Percentiles rank a stretch among this genome's conserved stretches.
Evolutionary conservation across 1,140 invertebrate genomes (phyloP).

Genomic region (Goniozus legneri): DNA sequence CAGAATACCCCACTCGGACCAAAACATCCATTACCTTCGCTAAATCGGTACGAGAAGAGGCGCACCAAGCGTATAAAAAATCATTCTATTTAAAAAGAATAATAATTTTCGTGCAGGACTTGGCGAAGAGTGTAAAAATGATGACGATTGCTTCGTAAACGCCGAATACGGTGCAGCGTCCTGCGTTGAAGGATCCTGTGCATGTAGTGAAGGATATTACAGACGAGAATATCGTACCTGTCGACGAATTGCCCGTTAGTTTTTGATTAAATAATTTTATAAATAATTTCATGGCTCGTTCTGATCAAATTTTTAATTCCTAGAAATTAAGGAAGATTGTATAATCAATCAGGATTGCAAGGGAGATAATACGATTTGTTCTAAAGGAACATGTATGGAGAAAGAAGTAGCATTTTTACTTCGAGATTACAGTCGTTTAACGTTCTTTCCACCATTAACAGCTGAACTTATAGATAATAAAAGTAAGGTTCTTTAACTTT

Average conservation of each 20-base stretch:
- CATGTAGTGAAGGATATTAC: constrained; percentile 34
- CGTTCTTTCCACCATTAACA: no score
- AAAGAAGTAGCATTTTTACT: no score
- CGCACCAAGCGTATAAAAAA: no score
- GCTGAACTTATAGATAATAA: no score
- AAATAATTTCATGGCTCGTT: not conserved
- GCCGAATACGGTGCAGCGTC: constrained; percentile 22
- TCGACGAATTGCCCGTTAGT: constrained; percentile 11
- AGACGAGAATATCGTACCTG: constrained; percentile 37
- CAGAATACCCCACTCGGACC: no score
- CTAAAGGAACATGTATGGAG: no score
- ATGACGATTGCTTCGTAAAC: constrained; percentile 32
- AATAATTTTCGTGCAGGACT: not conserved
- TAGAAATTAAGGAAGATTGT: constrained; percentile 14
- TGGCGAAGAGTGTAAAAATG: constrained; percentile 1
- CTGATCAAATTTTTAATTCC: not conserved
- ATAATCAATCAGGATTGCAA: constrained; percentile 15
- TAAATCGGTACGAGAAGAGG: no score
- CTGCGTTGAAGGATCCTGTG: constrained; percentile 25
- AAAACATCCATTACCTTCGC: no score
- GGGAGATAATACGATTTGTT: constrained; percentile 14
- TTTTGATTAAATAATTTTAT: not conserved
- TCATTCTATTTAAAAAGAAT: no score
- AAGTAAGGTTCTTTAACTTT: no score
- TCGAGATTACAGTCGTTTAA: no score